Evolutionary conservation across 1,140 invertebrate species (phyloP).

Genomic region (Musca vetustissima): DNA sequence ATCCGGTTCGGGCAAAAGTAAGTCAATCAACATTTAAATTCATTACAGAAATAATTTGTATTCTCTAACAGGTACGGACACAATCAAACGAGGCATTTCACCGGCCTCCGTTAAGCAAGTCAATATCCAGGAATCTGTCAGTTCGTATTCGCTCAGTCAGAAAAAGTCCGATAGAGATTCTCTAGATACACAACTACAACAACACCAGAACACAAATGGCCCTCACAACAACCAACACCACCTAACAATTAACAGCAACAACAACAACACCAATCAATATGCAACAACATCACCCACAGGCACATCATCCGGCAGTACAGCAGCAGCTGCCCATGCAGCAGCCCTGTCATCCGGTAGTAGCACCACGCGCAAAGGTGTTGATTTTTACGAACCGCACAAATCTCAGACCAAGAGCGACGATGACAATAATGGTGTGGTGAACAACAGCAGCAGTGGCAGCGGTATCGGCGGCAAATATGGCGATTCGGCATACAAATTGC

Average conservation of each 20-base stretch:
- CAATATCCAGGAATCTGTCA: constrained; percentile 49
- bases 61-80: constrained; percentile 48
- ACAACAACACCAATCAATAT: constrained; percentile 8
- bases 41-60: neutral
- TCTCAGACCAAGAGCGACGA: constrained; percentile 36
- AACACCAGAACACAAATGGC: constrained; percentile 8
- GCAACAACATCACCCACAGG: constrained; percentile 28
- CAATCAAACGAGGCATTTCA: constrained; percentile 54
- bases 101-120: constrained; percentile 51
- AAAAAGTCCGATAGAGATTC: constrained; percentile 27
- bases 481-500: constrained; percentile 31
- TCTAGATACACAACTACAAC: constrained; percentile 25
- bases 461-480: constrained; percentile 27
- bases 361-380: constrained; percentile 38
- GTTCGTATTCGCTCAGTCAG: constrained; percentile 43
- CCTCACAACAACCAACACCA: neutral
- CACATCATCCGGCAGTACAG: constrained; percentile 34
- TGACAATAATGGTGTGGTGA: constrained; percentile 22
- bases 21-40: constrained; percentile 24
- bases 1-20: constrained; percentile 54
- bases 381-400: constrained; percentile 52
- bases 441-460: constrained; percentile 6
- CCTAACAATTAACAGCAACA: constrained; percentile 9
- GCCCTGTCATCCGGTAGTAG: constrained; percentile 9
- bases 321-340: constrained; percentile 35